phyloP scores from a whole-genome alignment of 2,888 invertebrate species.

The Lasioglossum malachurum region DNA sequence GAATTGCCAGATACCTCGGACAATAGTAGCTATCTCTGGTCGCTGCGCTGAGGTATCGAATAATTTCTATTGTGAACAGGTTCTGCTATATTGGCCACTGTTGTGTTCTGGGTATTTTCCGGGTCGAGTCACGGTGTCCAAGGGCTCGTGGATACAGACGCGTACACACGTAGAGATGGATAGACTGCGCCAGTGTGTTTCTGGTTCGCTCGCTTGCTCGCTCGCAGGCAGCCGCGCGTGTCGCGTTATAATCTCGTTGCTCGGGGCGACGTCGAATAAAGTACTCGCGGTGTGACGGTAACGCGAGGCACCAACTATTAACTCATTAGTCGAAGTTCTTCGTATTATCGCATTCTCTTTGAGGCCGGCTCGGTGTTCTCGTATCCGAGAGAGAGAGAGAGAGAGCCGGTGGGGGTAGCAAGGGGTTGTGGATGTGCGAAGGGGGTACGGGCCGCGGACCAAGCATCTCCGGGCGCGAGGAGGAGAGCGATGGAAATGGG shows the following conservation, averaged over 20 bases:
- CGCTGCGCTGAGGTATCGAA: too few relatives aligned
- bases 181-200: not conserved
- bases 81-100: not conserved
- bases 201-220: constrained; percentile 3
- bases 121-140: not conserved
- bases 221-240: not conserved
- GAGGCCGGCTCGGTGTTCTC: constrained; percentile 76
- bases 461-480: not conserved
- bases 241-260: constrained; percentile 74
- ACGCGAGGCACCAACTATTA: constrained; percentile 80
- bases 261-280: constrained; percentile 76
- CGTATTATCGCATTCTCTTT: constrained; percentile 83
- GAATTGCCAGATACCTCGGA: not conserved
- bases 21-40: not conserved
- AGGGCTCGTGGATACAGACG: not conserved
- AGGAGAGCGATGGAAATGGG: constrained; percentile 52
- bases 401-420: not conserved
- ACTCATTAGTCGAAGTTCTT: constrained; percentile 82
- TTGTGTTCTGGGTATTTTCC: not conserved
- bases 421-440: constrained; percentile 17
- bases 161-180: not conserved
- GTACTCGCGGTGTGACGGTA: constrained; percentile 71
- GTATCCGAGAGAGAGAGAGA: constrained; percentile 37
- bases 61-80: not conserved
- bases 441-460: not conserved